phyloP scores from a whole-genome alignment of 2,888 invertebrate genomes.

The Xanthia togata region DNA sequence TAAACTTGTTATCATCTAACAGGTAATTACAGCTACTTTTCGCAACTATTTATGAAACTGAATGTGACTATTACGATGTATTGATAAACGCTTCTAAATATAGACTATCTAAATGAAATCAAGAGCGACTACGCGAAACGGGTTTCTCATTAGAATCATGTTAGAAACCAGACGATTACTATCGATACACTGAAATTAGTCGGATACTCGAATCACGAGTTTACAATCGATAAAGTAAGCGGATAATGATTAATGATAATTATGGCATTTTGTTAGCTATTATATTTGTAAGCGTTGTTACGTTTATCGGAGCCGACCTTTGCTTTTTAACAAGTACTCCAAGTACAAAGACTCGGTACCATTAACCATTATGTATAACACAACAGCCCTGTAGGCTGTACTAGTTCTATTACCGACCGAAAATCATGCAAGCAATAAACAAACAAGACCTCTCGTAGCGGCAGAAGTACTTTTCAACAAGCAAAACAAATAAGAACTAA shows the following conservation, averaged over 20 bases:
- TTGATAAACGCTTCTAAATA: constrained; percentile 64
- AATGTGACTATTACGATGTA: constrained; percentile 56
- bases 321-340: constrained; percentile 11
- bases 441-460: not conserved
- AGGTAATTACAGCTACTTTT: constrained; percentile 21
- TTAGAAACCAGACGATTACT: constrained; percentile 53
- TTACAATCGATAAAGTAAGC: constrained; percentile 31
- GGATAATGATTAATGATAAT: constrained; percentile 14
- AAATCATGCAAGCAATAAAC: constrained; percentile 3
- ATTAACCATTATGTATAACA: constrained; percentile 10
- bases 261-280: constrained; percentile 5
- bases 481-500: constrained; percentile 32
- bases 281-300: constrained; percentile 15
- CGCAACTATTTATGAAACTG: constrained; percentile 35
- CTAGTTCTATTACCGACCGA: not conserved
- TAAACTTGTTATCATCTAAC: constrained; percentile 9
- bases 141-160: constrained; percentile 66
- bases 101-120: constrained; percentile 74
- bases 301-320: constrained; percentile 33
- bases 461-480: constrained; percentile 14
- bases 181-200: constrained; percentile 43
- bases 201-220: constrained; percentile 30
- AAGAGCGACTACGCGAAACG: constrained; percentile 69
- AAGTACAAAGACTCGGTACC: not conserved
- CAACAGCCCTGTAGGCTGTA: constrained; percentile 22